These are phyloP conservation scores for Melanotaenia trifasciata DNA, from an alignment of 2,797 vertebrate genomes.

Conservation along the genomic window DNA sequence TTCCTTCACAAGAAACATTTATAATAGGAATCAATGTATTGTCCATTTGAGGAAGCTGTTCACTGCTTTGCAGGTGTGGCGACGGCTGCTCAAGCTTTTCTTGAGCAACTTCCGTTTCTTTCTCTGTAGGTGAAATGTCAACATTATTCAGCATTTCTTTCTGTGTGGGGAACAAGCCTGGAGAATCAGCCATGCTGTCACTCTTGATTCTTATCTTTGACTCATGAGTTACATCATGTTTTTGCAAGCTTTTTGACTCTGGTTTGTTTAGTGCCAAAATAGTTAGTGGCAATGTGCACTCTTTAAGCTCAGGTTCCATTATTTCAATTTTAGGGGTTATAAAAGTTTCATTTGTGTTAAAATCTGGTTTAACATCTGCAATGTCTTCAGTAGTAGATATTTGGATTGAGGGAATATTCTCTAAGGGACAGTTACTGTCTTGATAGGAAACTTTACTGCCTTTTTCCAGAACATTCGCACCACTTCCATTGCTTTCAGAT, in stretches of 20 bases:
- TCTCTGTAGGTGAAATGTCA: slow-evolving; percentile 28
- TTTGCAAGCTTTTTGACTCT: slow-evolving; percentile 44
- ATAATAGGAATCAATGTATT: slow-evolving; percentile 70
- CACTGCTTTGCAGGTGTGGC: slow-evolving; percentile 1
- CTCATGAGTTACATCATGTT: slow-evolving; percentile 50
- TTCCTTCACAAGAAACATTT: slow-evolving; percentile 66
- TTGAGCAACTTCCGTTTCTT: slow-evolving; percentile 62
- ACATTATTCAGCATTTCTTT: slow-evolving; percentile 50
- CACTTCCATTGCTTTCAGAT: slow-evolving; percentile 31
- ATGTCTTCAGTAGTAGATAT: slow-evolving; percentile 60
- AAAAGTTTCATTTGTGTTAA: slow-evolving; percentile 50
- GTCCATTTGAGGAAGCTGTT: slow-evolving; percentile 46
- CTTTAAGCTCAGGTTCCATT: slow-evolving; percentile 72
- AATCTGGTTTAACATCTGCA: slow-evolving; percentile 55
- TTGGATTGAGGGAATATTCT: slow-evolving; percentile 71
- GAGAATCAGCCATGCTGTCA: slow-evolving; percentile 15
- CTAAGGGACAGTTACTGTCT: slow-evolving; percentile 43
- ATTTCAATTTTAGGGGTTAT: slow-evolving; percentile 68
- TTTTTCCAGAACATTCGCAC: slow-evolving; percentile 39
- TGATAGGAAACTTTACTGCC: slow-evolving; percentile 29
- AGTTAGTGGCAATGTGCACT: slow-evolving; percentile 55
- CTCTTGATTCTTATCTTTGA: slow-evolving; percentile 36
- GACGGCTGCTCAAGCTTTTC: slow-evolving; percentile 28
- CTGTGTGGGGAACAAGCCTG: slow-evolving; percentile 33
- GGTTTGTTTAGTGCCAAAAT: slow-evolving; percentile 54